Base-by-base conservation (phyloP, 2,888 invertebrate species). In the Parascotia fuliginaria region DNA sequence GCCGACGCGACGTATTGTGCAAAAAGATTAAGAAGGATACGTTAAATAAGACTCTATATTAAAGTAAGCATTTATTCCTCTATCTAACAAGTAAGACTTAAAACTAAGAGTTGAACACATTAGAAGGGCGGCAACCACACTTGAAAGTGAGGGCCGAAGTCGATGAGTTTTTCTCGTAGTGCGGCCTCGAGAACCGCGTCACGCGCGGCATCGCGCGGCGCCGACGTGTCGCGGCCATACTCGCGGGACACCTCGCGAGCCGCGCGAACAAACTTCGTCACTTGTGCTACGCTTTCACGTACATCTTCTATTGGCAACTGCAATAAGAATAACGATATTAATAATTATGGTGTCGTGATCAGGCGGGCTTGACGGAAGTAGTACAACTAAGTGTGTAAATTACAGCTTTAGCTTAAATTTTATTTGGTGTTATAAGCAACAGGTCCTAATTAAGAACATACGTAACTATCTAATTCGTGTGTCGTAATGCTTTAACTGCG, bases 81-180 rank as follows among this genome's bases (percentile, higher is more conserved):
- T 65, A 65, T 52, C 55, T 75, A 65, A 57, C 24, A 53, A 53
- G 32, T 65, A 56, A 28, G 40, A 31, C 48, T 58, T 65, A 64
- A 29, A 36, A n/a, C 31, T 58, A 57, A 46, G 11, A 38, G 15
- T 50, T 83, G 87, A 90, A 89, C 89, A 89, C 89, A 84, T 86
- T 74, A 90, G 51, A 84, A 86, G 0, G 92, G 91, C 42, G 94
- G 94, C 73, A 93, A 85, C 94, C 94, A 94, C 79, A 94, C 92
- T 91, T 90, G 80, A 36, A 92, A 88, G 44, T 85, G 75, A 1
- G 90, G 82, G 62, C 92, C 92, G 79, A 89, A 93, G 64, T 89
- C 92, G 69, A 19, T 37, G 36, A 93, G 88, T 80, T 94, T 91
- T 82, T 93, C 92, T 67, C 93, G 88, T 63, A 93, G 86, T 61